Conservation (phyloP, 2,888 invertebrate genomes). For the Acrobasis suavella region DNA sequence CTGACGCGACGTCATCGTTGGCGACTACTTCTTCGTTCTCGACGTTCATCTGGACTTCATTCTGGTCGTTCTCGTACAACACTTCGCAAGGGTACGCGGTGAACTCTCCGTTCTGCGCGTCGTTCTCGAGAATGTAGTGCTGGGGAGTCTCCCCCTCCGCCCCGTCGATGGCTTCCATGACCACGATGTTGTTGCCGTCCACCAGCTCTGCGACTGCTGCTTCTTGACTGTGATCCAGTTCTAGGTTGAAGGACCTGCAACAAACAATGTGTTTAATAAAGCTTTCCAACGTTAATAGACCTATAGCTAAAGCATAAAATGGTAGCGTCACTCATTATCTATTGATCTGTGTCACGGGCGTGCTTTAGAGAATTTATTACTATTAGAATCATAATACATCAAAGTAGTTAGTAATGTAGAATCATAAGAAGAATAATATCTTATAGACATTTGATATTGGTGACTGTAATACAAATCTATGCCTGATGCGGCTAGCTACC, state of each 20-base stretch:
- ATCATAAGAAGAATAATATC: too few species aligned
- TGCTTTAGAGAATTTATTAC: too few species aligned
- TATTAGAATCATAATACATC: too few species aligned
- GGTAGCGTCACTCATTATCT: too few species aligned
- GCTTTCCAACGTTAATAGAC: too few species aligned
- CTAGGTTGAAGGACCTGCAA: constrained; percentile 4
- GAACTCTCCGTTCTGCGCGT: constrained; percentile 2
- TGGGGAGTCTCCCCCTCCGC: neutral
- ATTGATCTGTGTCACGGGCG: too few species aligned
- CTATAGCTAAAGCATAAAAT: too few species aligned
- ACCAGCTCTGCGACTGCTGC: constrained; percentile 10
- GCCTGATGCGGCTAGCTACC: too few species aligned
- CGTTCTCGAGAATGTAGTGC: constrained; percentile 10
- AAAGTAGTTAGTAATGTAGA: too few species aligned
- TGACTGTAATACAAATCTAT: too few species aligned
- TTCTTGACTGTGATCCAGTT: neutral
- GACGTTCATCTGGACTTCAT: too few species aligned
- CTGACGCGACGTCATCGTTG: neutral
- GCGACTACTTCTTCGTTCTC: neutral
- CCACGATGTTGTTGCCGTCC: constrained; percentile 5
- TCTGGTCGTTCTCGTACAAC: constrained; percentile 11
- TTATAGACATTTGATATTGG: too few species aligned
- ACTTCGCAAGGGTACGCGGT: constrained; percentile 12
- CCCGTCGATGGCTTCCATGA: constrained; percentile 13
- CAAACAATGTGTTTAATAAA: neutral